phyloP scores from a whole-genome alignment of 2,888 invertebrate genomes.

The Chromoteleia sp. region DNA sequence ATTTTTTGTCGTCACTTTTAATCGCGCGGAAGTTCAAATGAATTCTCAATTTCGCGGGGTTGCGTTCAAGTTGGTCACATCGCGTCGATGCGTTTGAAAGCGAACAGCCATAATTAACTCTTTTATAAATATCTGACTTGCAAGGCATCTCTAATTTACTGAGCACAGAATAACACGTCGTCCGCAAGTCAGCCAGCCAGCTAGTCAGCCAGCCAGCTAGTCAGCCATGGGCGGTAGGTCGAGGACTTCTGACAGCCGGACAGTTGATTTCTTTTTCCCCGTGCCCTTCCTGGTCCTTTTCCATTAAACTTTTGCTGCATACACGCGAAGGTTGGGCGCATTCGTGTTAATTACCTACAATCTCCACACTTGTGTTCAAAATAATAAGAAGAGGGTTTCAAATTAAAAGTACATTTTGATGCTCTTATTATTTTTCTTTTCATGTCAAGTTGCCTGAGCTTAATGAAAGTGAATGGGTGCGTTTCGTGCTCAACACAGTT shows the following conservation, averaged over 20 bases:
- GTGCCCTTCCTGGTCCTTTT: constrained; percentile 61
- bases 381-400: constrained; percentile 54
- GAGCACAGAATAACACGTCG: constrained; percentile 64
- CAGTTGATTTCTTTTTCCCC: constrained; percentile 67
- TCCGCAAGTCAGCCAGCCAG: constrained; percentile 67
- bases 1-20: too few relatives aligned
- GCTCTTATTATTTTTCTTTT: constrained; percentile 50
- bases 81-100: constrained; percentile 37
- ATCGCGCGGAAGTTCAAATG: too few relatives aligned
- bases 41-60: not conserved
- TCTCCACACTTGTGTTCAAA: constrained; percentile 58
- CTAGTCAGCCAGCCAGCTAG: too few relatives aligned
- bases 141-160: constrained; percentile 80
- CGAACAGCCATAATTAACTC: constrained; percentile 78
- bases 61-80: constrained; percentile 15
- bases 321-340: constrained; percentile 75
- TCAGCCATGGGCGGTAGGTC: constrained; percentile 55
- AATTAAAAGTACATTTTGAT: constrained; percentile 55
- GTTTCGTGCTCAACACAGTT: constrained; percentile 19
- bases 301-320: constrained; percentile 58
- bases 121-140: constrained; percentile 80
- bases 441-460: constrained; percentile 30
- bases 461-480: constrained; percentile 55
- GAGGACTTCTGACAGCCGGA: constrained; percentile 59
- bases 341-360: constrained; percentile 79